Percentiles rank a stretch among this genome's conserved stretches.
Evolutionary conservation across 2,797 vertebrate species (phyloP).

Genomic region (Mus spretus): DNA sequence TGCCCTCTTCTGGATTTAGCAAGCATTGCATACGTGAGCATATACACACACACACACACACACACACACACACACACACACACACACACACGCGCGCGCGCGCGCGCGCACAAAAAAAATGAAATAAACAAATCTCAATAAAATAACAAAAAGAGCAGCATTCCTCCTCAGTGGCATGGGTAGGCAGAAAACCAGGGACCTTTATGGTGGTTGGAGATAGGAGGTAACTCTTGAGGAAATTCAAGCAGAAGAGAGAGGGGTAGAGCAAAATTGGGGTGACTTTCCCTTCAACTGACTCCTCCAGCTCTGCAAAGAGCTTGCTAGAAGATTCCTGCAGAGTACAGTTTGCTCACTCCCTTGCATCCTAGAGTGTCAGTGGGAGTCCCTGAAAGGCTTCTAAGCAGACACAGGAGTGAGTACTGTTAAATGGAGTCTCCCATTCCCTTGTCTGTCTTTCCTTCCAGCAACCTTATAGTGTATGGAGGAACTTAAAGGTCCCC

Average conservation of each 20-base stretch:
- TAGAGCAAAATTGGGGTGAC: background rate
- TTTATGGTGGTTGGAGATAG: background rate
- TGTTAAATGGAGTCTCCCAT: background rate
- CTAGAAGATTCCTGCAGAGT: background rate
- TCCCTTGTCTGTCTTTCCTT: background rate
- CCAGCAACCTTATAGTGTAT: background rate
- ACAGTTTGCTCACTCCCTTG: too few relatives aligned
- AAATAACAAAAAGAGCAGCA: background rate
- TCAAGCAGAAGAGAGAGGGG: background rate
- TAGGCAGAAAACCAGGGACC: background rate
- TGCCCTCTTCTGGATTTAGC: background rate
- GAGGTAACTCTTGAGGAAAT: background rate
- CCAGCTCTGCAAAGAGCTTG: background rate
- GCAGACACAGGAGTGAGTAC: too few relatives aligned
- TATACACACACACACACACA: background rate
- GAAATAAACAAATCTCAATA: background rate
- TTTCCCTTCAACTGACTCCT: too few relatives aligned
- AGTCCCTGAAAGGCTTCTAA: background rate
- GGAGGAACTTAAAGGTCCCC: background rate
- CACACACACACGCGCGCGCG: background rate
- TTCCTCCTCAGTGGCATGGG: background rate
- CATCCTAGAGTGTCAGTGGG: too few relatives aligned
- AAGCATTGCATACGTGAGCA: background rate
- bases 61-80: background rate
- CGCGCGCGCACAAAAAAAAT: too few relatives aligned